A percentile compares a stretch with the other conserved stretches of the same genome.
phyloP scores from a whole-genome alignment of 1,140 invertebrate species.

The Procambarus virginalis region DNA sequence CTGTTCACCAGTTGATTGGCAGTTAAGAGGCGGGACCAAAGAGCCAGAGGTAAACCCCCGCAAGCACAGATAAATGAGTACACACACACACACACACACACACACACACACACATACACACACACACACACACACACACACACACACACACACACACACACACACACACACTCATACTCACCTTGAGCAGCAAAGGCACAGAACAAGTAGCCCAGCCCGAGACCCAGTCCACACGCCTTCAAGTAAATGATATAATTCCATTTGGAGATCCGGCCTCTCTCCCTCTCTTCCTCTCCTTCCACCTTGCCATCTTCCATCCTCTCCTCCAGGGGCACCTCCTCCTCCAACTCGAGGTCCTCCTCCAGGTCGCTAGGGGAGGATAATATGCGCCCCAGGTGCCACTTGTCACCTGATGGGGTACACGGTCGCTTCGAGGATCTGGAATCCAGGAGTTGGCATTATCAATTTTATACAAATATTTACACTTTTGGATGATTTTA shows the following conservation, averaged over 20 bases:
- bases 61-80: too few species aligned
- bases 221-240: conserved; percentile 78
- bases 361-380: conserved; percentile 74
- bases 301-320: conserved; percentile 71
- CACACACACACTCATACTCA: neutral
- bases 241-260: conserved; percentile 81
- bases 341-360: conserved; percentile 74
- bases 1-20: too few species aligned
- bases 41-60: too few species aligned
- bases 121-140: too few species aligned
- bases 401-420: conserved; percentile 67
- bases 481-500: neutral
- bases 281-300: conserved; percentile 77
- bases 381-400: conserved; percentile 36
- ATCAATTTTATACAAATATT: too few species aligned
- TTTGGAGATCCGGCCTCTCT: conserved; percentile 79
- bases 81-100: too few species aligned
- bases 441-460: neutral
- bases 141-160: too few species aligned
- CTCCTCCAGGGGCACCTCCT: conserved; percentile 68
- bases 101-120: too few species aligned
- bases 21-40: too few species aligned
- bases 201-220: conserved; percentile 77
- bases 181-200: conserved; percentile 73
- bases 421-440: conserved; percentile 20